Evolutionary conservation across 2,113 vertebrate genomes (phyloP).

Genomic region (human (Homo sapiens)): DNA sequence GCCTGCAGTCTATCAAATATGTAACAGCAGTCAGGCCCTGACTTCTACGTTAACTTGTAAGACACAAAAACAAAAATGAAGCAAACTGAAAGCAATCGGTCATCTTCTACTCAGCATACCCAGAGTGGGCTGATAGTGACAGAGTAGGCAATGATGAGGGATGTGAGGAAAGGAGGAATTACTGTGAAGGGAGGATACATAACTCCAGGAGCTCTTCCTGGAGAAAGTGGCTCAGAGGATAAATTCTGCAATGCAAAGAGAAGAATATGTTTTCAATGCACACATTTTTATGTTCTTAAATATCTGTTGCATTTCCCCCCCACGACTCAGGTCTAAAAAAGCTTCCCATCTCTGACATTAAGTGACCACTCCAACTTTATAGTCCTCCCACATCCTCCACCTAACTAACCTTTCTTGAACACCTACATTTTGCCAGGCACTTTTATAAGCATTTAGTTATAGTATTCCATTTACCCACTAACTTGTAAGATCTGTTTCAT

Average conservation of each 20-base stretch:
- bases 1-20: background rate
- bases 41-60: background rate
- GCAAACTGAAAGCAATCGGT: too few relatives aligned
- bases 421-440: background rate
- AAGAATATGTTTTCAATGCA: background rate
- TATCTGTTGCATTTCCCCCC: background rate
- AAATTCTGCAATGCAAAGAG: background rate
- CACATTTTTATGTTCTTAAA: background rate
- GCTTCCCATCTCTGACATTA: background rate
- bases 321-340: background rate
- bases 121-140: background rate
- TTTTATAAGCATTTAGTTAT: background rate
- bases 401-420: background rate
- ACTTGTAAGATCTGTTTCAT: background rate
- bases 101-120: too few relatives aligned
- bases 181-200: fast-evolving
- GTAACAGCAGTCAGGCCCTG: background rate
- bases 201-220: background rate
- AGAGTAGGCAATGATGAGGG: background rate
- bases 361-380: background rate
- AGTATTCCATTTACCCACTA: background rate
- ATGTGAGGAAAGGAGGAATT: background rate
- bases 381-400: background rate
- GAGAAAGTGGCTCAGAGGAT: background rate
- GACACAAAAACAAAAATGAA: background rate